Conservation (phyloP, 2,888 invertebrate genomes). For the Linnaemya vulpina region DNA sequence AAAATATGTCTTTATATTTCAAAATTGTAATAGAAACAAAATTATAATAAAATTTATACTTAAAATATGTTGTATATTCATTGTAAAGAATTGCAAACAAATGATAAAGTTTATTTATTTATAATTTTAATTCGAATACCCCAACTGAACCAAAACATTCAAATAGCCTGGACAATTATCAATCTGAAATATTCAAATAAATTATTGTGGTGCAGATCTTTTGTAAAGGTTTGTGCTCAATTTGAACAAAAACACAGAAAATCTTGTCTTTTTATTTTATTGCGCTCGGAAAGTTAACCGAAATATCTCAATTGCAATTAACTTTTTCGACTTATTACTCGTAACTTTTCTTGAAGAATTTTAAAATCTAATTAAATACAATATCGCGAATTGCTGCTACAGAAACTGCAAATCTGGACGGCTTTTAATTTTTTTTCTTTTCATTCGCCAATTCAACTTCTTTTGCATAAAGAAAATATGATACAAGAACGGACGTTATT, state of each 20-base stretch:
- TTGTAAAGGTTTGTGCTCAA: constrained; percentile 70
- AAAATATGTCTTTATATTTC: constrained; percentile 17
- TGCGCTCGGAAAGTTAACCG: background rate
- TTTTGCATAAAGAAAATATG: background rate
- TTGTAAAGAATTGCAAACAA: constrained; percentile 7
- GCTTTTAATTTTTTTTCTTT: background rate
- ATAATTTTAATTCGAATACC: constrained; percentile 57
- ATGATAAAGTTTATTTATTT: too few relatives aligned
- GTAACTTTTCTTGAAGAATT: too few relatives aligned
- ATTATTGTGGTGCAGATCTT: constrained; percentile 68
- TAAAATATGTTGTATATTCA: constrained; percentile 6
- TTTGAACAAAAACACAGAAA: constrained; percentile 64
- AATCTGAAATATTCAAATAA: constrained; percentile 66
- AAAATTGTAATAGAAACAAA: constrained; percentile 47
- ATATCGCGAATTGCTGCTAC: too few relatives aligned
- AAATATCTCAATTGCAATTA: constrained; percentile 7
- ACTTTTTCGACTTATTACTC: too few relatives aligned
- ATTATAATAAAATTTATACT: constrained; percentile 28
- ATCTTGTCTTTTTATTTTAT: constrained; percentile 66
- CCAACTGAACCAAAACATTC: background rate
- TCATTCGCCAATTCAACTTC: background rate
- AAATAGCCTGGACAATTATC: constrained; percentile 56
- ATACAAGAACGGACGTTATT: too few relatives aligned
- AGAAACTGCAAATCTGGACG: too few relatives aligned
- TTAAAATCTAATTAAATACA: too few relatives aligned